Conservation (phyloP, 2,888 invertebrate genomes). For the Agrypnus murinus region DNA sequence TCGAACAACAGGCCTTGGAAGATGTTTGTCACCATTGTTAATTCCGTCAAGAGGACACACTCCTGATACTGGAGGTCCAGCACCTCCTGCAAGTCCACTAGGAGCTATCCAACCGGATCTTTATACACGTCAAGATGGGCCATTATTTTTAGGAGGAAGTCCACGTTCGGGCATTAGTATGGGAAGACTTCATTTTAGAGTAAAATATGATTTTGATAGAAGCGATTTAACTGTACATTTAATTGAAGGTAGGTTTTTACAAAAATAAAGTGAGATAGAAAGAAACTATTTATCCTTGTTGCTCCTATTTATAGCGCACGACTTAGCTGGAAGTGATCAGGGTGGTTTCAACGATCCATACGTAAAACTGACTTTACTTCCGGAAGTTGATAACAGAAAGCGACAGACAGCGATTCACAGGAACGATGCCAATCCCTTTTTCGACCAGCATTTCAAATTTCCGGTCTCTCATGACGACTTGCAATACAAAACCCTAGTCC, state of each 20-base stretch:
- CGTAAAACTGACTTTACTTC: slow-evolving; percentile 85
- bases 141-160: slow-evolving; percentile 80
- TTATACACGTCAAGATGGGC: slow-evolving; percentile 87
- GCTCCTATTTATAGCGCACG: slow-evolving; percentile 77
- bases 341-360: slow-evolving; percentile 94
- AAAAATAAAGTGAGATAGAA: slow-evolving; percentile 34
- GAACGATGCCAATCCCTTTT: slow-evolving; percentile 90
- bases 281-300: not conserved
- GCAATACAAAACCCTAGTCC: slow-evolving; percentile 82
- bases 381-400: slow-evolving; percentile 88
- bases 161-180: slow-evolving; percentile 78
- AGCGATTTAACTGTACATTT: slow-evolving; percentile 94
- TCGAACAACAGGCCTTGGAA: slow-evolving; percentile 38
- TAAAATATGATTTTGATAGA: slow-evolving; percentile 92
- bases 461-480: slow-evolving; percentile 92
- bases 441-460: slow-evolving; percentile 94
- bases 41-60: slow-evolving; percentile 78
- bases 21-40: slow-evolving; percentile 84
- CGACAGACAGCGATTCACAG: slow-evolving; percentile 90
- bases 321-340: slow-evolving; percentile 87
- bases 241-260: slow-evolving; percentile 83
- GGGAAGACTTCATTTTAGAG: slow-evolving; percentile 87
- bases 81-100: slow-evolving; percentile 76
- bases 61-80: slow-evolving; percentile 71
- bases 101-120: slow-evolving; percentile 92